Evolutionary conservation across 2,113 vertebrate species (phyloP), one percentile per base, ranked within the genome.

Genomic region (Bambusicola thoracicus): DNA sequence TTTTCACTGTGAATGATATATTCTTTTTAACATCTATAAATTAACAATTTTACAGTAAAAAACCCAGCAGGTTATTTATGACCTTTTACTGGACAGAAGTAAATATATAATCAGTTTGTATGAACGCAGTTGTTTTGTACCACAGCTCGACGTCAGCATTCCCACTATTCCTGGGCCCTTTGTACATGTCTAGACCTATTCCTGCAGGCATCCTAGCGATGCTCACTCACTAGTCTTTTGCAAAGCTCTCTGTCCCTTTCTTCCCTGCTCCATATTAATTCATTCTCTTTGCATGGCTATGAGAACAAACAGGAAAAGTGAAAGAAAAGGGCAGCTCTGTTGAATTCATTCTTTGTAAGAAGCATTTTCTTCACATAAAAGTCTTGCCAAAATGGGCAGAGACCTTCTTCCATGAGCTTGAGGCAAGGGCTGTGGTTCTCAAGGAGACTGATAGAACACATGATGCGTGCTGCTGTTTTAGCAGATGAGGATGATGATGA

Each of bases 351-450:
- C 72, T 73, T 36, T 56, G 53, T 41, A 85, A 56, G 63, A 48
- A 77, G 11, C 36, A 43, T 93, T 74, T 88, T 76, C 82, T 95
- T 48, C n/a, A 85, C 81, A 80, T 77, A 55, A 51, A 81, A 59
- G 38, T 61, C 44, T 40, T 61, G 41, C 25, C 38, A 36, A 85
- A 90, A 76, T 36, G 40, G 63, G 55, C 48, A 65, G 40, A 30
- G 87, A 27, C 48, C 19, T 56, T 79, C 11, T 44, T 73, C 51
- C 1, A 0, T 18, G 30, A 62, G 41, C 69, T 12, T 4, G 29
- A 48, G 70, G 14, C 51, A 91, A 87, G 53, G 58, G 51, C 40
- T 56, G 58, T 38, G 17, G 11, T 36, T 68, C 67, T 87, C 67
- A 53, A 88, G 90, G 40, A 82, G 43, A 61, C 43, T 59, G 61